Evolutionary conservation across 2,888 invertebrate species (phyloP).

Genomic region (Thecocarcelia acutangulata): DNA sequence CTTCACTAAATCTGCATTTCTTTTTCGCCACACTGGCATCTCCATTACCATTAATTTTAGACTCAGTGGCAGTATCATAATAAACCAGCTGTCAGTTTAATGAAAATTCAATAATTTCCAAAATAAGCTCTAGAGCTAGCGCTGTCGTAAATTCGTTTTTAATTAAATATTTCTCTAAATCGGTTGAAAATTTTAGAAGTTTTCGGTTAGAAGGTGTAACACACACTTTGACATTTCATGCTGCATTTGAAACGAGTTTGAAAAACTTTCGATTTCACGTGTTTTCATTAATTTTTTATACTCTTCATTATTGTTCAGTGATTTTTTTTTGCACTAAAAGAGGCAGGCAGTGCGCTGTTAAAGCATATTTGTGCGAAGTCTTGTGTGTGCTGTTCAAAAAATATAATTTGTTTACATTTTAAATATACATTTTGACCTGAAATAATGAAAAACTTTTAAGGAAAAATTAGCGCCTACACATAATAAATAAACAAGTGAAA

Average conservation of each 20-base stretch:
- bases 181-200: slow-evolving; percentile 44
- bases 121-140: slow-evolving; percentile 63
- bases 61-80: slow-evolving; percentile 24
- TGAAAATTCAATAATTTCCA: slow-evolving; percentile 72
- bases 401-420: slow-evolving; percentile 61
- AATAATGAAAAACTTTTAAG: slow-evolving; percentile 35
- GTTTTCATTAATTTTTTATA: slow-evolving; percentile 56
- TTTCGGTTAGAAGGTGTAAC: slow-evolving; percentile 48
- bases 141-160: slow-evolving; percentile 66
- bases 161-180: slow-evolving; percentile 60
- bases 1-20: not conserved
- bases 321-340: slow-evolving; percentile 47
- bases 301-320: slow-evolving; percentile 5
- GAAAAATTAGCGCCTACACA: slow-evolving; percentile 10
- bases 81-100: slow-evolving; percentile 69
- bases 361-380: slow-evolving; percentile 32
- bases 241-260: slow-evolving; percentile 37
- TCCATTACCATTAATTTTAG: not conserved
- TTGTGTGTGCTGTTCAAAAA: slow-evolving; percentile 46
- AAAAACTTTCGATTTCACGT: slow-evolving; percentile 51
- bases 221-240: slow-evolving; percentile 1
- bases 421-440: slow-evolving; percentile 45
- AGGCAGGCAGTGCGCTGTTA: slow-evolving; percentile 33
- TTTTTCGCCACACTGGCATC: not conserved
- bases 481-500: slow-evolving; percentile 23